Evolutionary conservation across 23 tunicate genomes (phyloP).

Genomic region (Phallusia fumigata): DNA sequence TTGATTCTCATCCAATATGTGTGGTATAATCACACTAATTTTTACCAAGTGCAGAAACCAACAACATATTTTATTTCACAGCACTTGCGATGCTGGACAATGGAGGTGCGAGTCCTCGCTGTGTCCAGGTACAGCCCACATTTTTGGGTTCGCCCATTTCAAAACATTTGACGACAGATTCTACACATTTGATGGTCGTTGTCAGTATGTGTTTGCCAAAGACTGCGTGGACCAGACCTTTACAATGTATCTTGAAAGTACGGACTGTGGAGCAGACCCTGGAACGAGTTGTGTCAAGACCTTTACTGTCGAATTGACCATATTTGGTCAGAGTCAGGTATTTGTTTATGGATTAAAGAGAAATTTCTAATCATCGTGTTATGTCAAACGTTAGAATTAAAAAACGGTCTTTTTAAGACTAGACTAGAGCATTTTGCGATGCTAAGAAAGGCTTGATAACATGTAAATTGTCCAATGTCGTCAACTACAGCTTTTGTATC

Average conservation of each 20-base stretch:
- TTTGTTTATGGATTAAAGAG: no score
- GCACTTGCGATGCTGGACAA: constrained; percentile 45
- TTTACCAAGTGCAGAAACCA: neutral
- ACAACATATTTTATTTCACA: neutral
- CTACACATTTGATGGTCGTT: constrained; percentile 45
- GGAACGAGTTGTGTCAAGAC: constrained; percentile 47
- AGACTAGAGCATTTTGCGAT: no score
- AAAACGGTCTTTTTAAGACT: no score
- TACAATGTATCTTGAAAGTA: constrained; percentile 38
- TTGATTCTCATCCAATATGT: no score
- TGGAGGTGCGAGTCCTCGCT: constrained; percentile 40
- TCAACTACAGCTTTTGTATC: no score
- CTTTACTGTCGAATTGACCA: constrained; percentile 26
- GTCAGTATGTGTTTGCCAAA: constrained; percentile 62
- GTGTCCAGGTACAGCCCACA: constrained; percentile 60
- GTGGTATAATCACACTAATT: no score
- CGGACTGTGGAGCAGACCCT: constrained; percentile 56
- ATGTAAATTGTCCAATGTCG: no score
- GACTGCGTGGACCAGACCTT: constrained; percentile 35
- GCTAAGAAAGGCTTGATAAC: no score
- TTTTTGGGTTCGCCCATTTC: constrained; percentile 44
- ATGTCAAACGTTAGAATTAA: no score
- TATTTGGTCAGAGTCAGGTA: constrained; percentile 32
- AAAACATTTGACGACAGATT: constrained; percentile 49
- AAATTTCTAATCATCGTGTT: no score